Evolutionary conservation across 2,797 vertebrate genomes (phyloP), one percentile per base, ranked within the genome.

Genomic region (Peromyscus attwateri): DNA sequence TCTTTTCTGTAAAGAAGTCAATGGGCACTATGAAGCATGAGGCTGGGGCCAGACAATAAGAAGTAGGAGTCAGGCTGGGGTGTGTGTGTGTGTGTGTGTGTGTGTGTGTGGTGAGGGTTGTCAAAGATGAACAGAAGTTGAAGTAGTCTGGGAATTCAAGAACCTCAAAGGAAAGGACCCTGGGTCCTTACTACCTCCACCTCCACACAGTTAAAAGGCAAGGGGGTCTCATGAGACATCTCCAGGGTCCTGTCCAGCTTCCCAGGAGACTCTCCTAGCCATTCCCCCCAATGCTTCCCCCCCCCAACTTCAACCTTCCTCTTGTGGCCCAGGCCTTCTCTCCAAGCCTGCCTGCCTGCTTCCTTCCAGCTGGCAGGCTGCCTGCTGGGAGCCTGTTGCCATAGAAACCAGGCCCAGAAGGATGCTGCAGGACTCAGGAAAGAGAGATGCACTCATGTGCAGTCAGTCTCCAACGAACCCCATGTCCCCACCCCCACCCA

Each of bases 331-430:
- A 92, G 96, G 95, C 96, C 96, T 79, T 7, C 95, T 97, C 94
- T 96, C 96, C 94, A 91, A 80, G 97, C 94, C 96, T 95, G 92
- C 95, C 90, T 95, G 92, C 97, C 83, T 95, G 95, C 92, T 97
- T 97, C 95, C 96, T 94, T 98, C 96, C 96, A 98, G 97, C 97
- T 98, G 97, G 96, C 97, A 34, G 96, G 88, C 95, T 96, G 97
- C 98, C 98, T 98, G 95, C 98, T 97, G 97, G 96, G 97, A 98
- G 98, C 97, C 96, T 92, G 98, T 99, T 99, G 95, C 98, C 98
- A 98, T 98, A 98, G 97, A 98, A 98, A 98, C 98, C 64, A n/a
- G 97, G 0, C 0, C 98, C 96, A 98, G 98, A 98, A 98, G 55
- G 37, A 98, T 98, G 98, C 97, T 97, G 98, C 98, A 98, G 98